phyloP scores from a whole-genome alignment of 2,888 invertebrate genomes.

The Panzeria rudis region DNA sequence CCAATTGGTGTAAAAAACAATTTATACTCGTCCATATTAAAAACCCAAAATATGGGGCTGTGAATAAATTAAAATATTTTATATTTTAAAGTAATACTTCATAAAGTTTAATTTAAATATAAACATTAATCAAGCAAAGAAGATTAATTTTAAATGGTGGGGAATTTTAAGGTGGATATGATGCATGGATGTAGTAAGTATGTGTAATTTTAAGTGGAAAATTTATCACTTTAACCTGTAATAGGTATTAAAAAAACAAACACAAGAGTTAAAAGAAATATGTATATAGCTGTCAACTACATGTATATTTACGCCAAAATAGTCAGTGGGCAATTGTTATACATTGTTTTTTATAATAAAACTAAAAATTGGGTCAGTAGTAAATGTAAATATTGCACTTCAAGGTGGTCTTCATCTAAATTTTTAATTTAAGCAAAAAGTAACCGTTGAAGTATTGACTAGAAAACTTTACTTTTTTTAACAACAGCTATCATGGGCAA shows the following conservation, averaged over 20 bases:
- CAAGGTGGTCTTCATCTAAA: background rate
- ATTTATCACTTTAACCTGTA: background rate
- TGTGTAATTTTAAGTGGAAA: conserved; percentile 3
- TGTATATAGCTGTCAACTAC: background rate
- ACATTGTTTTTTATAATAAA: background rate
- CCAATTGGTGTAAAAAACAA: conserved; percentile 15
- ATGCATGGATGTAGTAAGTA: background rate
- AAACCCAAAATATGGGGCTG: background rate
- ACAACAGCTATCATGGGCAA: no score
- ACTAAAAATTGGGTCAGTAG: background rate
- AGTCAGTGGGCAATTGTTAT: no score
- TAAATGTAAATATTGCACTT: background rate
- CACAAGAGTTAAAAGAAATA: background rate
- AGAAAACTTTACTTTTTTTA: background rate
- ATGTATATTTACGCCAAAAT: background rate
- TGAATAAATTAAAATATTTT: conserved; percentile 19
- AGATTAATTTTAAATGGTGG: conserved; percentile 3
- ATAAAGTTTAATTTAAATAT: conserved; percentile 5
- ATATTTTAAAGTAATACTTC: background rate
- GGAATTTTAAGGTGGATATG: background rate
- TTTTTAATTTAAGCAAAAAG: background rate
- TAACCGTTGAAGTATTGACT: background rate
- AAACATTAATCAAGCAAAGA: background rate
- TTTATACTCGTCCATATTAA: background rate
- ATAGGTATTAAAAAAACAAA: background rate